phyloP scores from a whole-genome alignment of 2,797 vertebrate species.

The Sardinella longiceps region DNA sequence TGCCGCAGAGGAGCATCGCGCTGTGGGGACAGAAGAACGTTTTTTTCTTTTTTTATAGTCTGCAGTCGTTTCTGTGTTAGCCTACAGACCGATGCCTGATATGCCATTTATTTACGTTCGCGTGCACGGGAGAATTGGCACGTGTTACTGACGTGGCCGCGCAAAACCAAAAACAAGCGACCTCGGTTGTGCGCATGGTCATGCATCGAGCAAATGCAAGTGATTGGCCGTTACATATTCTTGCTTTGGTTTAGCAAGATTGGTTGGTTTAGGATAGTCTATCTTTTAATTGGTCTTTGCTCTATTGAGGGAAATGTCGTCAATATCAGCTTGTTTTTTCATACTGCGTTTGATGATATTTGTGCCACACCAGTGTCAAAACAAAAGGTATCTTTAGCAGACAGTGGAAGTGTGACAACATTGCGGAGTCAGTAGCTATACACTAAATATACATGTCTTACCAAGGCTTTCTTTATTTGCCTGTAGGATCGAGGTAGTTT shows the following conservation, averaged over 20 bases:
- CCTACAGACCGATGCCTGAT: not conserved
- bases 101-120: not conserved
- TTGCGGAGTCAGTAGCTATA: not conserved
- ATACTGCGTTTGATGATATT: conserved; percentile 47
- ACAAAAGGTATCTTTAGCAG: conserved; percentile 44
- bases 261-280: conserved; percentile 38
- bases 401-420: not conserved
- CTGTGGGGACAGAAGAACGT: too few species aligned
- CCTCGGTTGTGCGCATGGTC: conserved; percentile 33
- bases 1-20: too few species aligned
- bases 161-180: conserved; percentile 67
- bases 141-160: conserved; percentile 62
- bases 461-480: not conserved
- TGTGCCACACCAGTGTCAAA: conserved; percentile 45
- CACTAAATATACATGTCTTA: not conserved
- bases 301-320: conserved; percentile 33
- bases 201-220: conserved; percentile 6
- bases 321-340: conserved; percentile 23
- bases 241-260: conserved; percentile 24
- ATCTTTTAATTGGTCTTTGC: conserved; percentile 44
- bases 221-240: conserved; percentile 45
- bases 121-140: conserved; percentile 50
- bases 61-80: not conserved
- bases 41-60: too few species aligned
- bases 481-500: not conserved